A percentile compares a stretch with the other conserved stretches of the same genome.
Evolutionary conservation across 2,113 vertebrate genomes (phyloP).

Genomic region (Nanorana parkeri): DNA sequence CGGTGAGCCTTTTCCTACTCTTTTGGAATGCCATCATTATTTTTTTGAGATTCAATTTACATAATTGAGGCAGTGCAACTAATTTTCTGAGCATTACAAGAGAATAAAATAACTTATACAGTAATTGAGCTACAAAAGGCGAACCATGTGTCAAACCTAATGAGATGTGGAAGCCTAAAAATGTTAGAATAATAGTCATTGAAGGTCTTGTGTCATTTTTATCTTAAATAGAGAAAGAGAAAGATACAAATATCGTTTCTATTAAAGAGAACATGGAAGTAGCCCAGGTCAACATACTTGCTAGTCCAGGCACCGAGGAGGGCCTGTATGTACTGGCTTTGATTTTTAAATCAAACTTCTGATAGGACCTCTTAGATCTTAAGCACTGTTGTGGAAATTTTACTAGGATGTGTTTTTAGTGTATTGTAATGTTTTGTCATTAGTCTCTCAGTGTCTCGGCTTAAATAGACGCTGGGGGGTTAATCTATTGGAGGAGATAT

Average conservation of each 20-base stretch:
- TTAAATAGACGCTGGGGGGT: too few relatives aligned
- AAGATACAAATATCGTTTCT: background rate
- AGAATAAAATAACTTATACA: conserved; percentile 71
- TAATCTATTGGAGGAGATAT: too few relatives aligned
- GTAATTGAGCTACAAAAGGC: conserved; percentile 73
- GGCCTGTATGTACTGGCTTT: too few relatives aligned
- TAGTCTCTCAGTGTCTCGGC: too few relatives aligned
- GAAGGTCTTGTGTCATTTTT: conserved; percentile 3
- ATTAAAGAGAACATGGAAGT: background rate
- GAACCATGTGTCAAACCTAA: conserved; percentile 74
- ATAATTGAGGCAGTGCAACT: conserved; percentile 74
- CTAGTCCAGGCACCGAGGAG: too few relatives aligned
- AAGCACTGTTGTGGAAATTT: too few relatives aligned
- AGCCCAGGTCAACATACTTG: too few relatives aligned
- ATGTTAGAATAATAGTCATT: conserved; percentile 45
- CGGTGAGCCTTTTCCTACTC: conserved; percentile 66
- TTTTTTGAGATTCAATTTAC: conserved; percentile 72
- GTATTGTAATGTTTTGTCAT: too few relatives aligned
- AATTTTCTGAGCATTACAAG: conserved; percentile 78
- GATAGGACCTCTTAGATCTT: too few relatives aligned
- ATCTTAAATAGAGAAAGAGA: background rate
- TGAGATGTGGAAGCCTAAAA: conserved; percentile 73
- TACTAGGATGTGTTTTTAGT: too few relatives aligned
- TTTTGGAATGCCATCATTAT: conserved; percentile 65
- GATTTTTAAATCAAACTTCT: too few relatives aligned